phyloP scores from a whole-genome alignment of 2,797 vertebrate species.

The Podargus strigoides region DNA sequence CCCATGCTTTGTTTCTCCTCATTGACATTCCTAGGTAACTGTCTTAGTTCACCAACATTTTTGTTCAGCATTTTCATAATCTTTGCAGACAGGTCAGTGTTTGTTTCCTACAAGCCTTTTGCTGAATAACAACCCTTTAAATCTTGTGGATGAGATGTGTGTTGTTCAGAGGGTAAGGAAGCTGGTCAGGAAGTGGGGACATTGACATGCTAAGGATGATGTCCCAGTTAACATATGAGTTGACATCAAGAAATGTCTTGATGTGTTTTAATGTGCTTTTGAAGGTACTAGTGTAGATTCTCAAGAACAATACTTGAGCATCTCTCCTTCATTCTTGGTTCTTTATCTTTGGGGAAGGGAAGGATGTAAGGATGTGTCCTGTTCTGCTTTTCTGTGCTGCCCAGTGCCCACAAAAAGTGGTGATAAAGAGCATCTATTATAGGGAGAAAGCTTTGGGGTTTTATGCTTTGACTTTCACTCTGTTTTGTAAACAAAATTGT shows the following conservation, averaged over 20 bases:
- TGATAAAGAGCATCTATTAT: background rate
- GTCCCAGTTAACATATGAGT: background rate
- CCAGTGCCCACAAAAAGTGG: background rate
- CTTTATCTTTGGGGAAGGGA: background rate
- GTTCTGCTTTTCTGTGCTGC: background rate
- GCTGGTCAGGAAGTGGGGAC: background rate
- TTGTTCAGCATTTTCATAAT: background rate
- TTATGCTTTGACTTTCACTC: background rate
- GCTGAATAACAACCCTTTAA: background rate
- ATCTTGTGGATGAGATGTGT: background rate
- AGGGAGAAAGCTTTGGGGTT: background rate
- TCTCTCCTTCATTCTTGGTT: background rate
- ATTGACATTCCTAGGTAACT: background rate
- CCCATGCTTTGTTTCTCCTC: background rate
- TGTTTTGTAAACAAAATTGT: too few species aligned
- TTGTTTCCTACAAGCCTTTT: background rate
- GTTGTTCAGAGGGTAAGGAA: background rate
- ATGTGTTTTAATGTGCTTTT: background rate
- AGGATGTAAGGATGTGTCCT: background rate
- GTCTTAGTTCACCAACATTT: background rate
- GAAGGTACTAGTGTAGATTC: background rate
- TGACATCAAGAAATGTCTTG: background rate
- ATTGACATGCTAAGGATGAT: fast-evolving
- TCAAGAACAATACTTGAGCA: background rate
- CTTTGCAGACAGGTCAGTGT: background rate